Percentiles rank a stretch among this genome's conserved stretches.
Conservation (phyloP, 2,797 vertebrate species). For the Helicolenus hilgendorfi region DNA sequence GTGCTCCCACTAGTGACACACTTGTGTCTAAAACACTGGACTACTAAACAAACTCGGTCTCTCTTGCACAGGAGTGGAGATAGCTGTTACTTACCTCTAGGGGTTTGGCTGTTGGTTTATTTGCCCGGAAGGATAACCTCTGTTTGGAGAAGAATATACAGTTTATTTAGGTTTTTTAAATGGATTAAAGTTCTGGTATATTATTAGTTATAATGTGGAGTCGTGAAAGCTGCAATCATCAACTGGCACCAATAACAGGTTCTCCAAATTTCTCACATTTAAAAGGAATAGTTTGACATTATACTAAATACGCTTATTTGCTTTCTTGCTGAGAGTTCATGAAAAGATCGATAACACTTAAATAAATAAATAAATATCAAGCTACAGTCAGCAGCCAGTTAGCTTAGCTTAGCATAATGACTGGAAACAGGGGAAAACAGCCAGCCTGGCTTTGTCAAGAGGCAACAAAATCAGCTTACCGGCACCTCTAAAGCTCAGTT, state of each 20-base stretch:
- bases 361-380: not conserved
- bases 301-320: not conserved
- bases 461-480: too few species aligned
- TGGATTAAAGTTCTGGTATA: not conserved
- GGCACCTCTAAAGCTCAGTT: not conserved
- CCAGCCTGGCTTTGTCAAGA: too few species aligned
- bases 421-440: not conserved
- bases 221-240: not conserved
- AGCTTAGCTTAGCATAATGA: not conserved
- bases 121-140: conserved; percentile 78
- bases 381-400: not conserved
- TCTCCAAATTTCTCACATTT: not conserved
- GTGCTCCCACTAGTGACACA: not conserved
- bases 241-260: not conserved
- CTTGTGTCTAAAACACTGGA: not conserved
- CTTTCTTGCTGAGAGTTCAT: not conserved
- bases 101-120: conserved; percentile 56
- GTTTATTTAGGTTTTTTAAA: not conserved
- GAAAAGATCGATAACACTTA: not conserved
- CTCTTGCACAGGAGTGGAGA: not conserved
- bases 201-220: not conserved
- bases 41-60: not conserved
- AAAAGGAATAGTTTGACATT: not conserved
- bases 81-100: conserved; percentile 57
- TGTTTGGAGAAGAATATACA: conserved; percentile 55